Base-by-base conservation (phyloP, 1,140 invertebrate genomes). In the Penaeus japonicus region DNA sequence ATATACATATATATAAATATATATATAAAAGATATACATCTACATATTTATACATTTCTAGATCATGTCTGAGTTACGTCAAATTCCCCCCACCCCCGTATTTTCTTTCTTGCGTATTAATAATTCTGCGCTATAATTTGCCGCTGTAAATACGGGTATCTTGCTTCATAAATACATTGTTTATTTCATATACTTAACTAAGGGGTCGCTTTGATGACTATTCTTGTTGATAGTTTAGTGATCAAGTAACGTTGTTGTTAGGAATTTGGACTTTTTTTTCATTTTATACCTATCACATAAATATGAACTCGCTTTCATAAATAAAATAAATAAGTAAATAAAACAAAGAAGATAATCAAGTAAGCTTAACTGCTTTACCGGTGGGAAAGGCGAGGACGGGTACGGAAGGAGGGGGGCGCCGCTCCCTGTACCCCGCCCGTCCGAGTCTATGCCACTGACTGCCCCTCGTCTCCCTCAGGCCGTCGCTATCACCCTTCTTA, bases 201-300 rank as follows among this genome's bases (percentile, higher is more conserved):
- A 88, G 83, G 87, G 80, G 81, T 47, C 70, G 27, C 70, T 73
- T 30, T 73, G 70, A 73, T 30, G 70, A 73, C 27, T 73, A 78
- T 83, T 88, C 87, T 88, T 88, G 87, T 88, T 88, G 87, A 83
- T 88, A 88, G 87, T 83, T 88, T 88, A 88, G 87, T 65, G 35
- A 78, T 84, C 79, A 88, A 73, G 85, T 81, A 80, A 88, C 32
- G 80, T 88, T 88, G 87, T 88, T 88, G 87, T 88, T 88, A 88
- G 87, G 87, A 55, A 84, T 88, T 83, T 88, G 65, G 24, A 73
- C 65, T 57, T 75, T 79, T 88, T 55, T 88, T 88, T 88, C 65
- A 83, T 88, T 88, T 88, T 88, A 55, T 88, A 88, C 87, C 87
- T 88, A 88, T 88, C 87, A 88, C 87, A 88, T 83, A 88, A 75